Evolutionary conservation across 1,140 invertebrate species (phyloP).

Genomic region (Penaeus japonicus): DNA sequence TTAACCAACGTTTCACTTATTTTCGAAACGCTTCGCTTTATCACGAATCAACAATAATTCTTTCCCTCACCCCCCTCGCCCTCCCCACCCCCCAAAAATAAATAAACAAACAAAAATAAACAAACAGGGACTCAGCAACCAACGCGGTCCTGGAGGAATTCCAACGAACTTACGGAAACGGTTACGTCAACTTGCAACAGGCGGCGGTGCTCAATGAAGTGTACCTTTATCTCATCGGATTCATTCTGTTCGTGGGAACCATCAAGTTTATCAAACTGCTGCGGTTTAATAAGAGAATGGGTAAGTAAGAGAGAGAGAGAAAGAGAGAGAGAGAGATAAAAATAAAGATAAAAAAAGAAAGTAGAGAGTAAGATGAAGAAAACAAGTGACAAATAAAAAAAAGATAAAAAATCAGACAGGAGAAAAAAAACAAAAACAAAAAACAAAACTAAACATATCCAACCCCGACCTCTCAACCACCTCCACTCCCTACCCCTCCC

Average conservation of each 20-base stretch:
- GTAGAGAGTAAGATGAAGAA: too few relatives aligned
- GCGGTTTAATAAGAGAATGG: conserved; percentile 68
- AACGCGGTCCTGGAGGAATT: conserved; percentile 60
- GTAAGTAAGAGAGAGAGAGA: background rate
- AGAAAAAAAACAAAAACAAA: too few relatives aligned
- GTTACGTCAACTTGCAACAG: conserved; percentile 67
- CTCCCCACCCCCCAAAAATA: too few relatives aligned
- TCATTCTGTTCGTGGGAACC: conserved; percentile 66
- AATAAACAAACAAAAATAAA: too few relatives aligned
- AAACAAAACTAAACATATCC: background rate
- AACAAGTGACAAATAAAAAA: too few relatives aligned
- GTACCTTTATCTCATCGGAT: conserved; percentile 64
- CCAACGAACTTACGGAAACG: conserved; percentile 65
- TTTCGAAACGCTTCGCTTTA: too few relatives aligned
- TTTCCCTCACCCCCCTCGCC: too few relatives aligned
- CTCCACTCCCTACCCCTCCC: background rate
- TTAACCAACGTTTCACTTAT: too few relatives aligned
- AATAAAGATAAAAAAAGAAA: too few relatives aligned
- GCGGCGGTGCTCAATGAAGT: conserved; percentile 66
- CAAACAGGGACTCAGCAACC: background rate
- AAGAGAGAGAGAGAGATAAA: too few relatives aligned
- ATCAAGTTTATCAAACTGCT: conserved; percentile 69
- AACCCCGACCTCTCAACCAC: background rate
- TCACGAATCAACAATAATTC: too few relatives aligned
- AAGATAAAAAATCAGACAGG: too few relatives aligned